phyloP scores from a whole-genome alignment of 2,113 vertebrate genomes.

The Rhinopithecus roxellana region DNA sequence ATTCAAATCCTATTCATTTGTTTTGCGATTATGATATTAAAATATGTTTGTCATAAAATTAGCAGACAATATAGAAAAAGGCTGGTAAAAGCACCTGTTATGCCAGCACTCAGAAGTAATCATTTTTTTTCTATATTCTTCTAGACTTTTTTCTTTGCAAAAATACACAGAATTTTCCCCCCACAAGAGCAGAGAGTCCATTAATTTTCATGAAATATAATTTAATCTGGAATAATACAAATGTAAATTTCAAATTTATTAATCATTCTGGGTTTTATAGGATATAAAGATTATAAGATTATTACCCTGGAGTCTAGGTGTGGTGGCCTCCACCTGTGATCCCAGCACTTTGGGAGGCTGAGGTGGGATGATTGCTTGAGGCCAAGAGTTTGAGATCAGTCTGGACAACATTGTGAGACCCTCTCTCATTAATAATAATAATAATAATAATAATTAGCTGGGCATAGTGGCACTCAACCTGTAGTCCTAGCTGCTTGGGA shows the following conservation, averaged over 20 bases:
- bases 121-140: background rate
- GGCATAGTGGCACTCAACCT: background rate
- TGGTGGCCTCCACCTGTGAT: background rate
- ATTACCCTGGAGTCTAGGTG: background rate
- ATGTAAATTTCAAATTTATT: constrained; percentile 8
- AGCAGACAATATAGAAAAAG: background rate
- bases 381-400: background rate
- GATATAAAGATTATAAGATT: background rate
- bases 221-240: background rate
- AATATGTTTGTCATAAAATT: background rate
- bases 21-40: background rate
- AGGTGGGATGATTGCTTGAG: background rate
- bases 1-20: background rate
- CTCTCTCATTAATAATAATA: background rate
- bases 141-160: background rate
- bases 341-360: background rate
- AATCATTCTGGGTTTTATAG: background rate
- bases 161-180: background rate
- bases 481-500: background rate
- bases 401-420: background rate
- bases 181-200: background rate
- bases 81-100: background rate
- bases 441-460: background rate
- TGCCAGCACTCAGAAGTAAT: background rate
- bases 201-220: constrained; percentile 6